phyloP scores from a whole-genome alignment of 2,797 vertebrate species.

The Falco rusticolus region DNA sequence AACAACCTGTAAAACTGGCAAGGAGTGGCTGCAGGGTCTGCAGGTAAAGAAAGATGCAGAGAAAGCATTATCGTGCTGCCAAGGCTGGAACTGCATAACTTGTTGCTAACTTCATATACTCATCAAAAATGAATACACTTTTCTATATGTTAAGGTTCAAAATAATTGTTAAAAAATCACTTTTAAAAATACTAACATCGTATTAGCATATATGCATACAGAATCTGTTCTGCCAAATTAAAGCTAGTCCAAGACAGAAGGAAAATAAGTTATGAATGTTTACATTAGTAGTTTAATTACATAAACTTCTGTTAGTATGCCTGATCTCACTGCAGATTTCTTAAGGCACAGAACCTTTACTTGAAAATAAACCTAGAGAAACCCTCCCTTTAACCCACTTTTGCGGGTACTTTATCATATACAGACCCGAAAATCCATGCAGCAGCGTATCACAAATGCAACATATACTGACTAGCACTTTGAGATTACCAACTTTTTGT shows the following conservation, averaged over 20 bases:
- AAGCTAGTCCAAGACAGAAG: background rate
- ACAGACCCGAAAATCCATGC: background rate
- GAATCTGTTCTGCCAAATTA: background rate
- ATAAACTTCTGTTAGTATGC: background rate
- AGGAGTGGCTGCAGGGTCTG: background rate
- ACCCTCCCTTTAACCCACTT: background rate
- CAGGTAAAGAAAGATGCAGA: background rate
- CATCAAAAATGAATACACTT: background rate
- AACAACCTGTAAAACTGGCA: background rate
- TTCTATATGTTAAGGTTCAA: background rate
- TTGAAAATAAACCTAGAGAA: background rate
- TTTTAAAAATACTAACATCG: background rate
- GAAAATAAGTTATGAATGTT: background rate
- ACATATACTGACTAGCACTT: background rate
- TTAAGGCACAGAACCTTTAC: slow-evolving; percentile 1
- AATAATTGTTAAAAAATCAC: background rate
- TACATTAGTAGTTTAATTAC: background rate
- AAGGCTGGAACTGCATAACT: fast-evolving
- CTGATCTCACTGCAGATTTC: background rate
- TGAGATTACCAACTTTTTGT: background rate
- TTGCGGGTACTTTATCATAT: background rate
- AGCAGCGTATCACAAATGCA: background rate
- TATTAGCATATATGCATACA: background rate
- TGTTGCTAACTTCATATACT: background rate
- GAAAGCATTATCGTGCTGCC: background rate